Percentiles rank a stretch among this genome's conserved stretches.
phyloP scores from a whole-genome alignment of 2,113 vertebrate species.

The Cheilinus undulatus region DNA sequence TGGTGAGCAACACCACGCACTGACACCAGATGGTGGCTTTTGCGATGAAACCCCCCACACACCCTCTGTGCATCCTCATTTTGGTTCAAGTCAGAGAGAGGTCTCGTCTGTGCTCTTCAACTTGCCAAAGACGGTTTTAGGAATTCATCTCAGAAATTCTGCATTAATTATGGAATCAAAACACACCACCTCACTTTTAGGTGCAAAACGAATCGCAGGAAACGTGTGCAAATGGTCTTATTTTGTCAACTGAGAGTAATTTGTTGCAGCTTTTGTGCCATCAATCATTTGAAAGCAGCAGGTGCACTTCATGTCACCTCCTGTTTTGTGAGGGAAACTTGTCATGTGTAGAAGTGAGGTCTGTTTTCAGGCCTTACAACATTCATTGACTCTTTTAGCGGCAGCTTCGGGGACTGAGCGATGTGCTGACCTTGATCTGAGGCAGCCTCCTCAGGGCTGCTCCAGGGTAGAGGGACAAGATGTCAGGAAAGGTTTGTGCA shows the following conservation, averaged over 20 bases:
- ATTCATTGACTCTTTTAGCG: conserved; percentile 18
- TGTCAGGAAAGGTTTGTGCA: conserved; percentile 73
- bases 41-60: conserved; percentile 62
- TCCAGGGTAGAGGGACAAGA: conserved; percentile 63
- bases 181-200: neutral
- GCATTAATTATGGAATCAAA: conserved; percentile 14
- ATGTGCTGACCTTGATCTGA: conserved; percentile 61
- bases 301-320: conserved; percentile 33
- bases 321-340: neutral
- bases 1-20: conserved; percentile 74
- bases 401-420: conserved; percentile 36
- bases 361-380: conserved; percentile 25
- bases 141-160: conserved; percentile 30
- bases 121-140: conserved; percentile 54
- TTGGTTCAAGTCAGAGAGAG: conserved; percentile 45
- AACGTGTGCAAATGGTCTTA: neutral
- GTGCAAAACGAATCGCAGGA: neutral
- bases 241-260: conserved; percentile 7
- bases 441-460: conserved; percentile 66
- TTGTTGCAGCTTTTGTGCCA: conserved; percentile 23
- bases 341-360: conserved; percentile 23
- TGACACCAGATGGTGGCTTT: conserved; percentile 81
- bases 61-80: conserved; percentile 65
- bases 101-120: conserved; percentile 49
- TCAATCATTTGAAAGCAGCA: conserved; percentile 48